These are phyloP conservation scores for Proales similis DNA, from an alignment of 1,140 invertebrate genomes.

Conservation along the genomic window DNA sequence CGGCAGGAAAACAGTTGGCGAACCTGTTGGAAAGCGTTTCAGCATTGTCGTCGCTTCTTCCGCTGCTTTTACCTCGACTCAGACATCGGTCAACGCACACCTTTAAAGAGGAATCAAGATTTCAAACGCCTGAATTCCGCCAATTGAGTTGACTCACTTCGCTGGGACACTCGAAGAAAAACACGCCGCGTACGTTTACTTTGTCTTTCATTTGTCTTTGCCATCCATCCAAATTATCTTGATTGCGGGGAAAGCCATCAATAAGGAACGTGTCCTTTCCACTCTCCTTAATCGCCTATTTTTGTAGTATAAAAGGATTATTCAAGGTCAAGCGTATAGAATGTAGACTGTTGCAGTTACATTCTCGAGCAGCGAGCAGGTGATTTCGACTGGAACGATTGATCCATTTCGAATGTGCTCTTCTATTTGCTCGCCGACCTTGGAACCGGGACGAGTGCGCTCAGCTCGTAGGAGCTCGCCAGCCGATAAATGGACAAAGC, in stretches of 20 bases:
- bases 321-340: slow-evolving; percentile 4
- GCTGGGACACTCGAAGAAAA: slow-evolving; percentile 83
- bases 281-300: slow-evolving; percentile 70
- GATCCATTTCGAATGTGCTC: slow-evolving; percentile 81
- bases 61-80: slow-evolving; percentile 67
- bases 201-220: slow-evolving; percentile 73
- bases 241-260: slow-evolving; percentile 95
- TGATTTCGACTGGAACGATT: slow-evolving; percentile 97
- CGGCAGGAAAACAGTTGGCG: not conserved
- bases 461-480: slow-evolving; percentile 91
- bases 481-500: slow-evolving; percentile 91
- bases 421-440: slow-evolving; percentile 87
- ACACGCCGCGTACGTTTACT: slow-evolving; percentile 73
- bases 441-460: slow-evolving; percentile 68
- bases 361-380: slow-evolving; percentile 79
- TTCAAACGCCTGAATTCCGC: slow-evolving; percentile 36
- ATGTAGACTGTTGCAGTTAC: too few species aligned
- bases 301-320: slow-evolving; percentile 42
- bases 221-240: slow-evolving; percentile 95
- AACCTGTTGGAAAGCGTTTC: slow-evolving; percentile 77
- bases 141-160: slow-evolving; percentile 57
- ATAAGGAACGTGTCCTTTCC: slow-evolving; percentile 77
- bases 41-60: slow-evolving; percentile 84
- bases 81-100: slow-evolving; percentile 75
- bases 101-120: slow-evolving; percentile 47